Conservation (phyloP, 37 sponge, comb jelly and placozoan species). For the Agelas oroides region DNA sequence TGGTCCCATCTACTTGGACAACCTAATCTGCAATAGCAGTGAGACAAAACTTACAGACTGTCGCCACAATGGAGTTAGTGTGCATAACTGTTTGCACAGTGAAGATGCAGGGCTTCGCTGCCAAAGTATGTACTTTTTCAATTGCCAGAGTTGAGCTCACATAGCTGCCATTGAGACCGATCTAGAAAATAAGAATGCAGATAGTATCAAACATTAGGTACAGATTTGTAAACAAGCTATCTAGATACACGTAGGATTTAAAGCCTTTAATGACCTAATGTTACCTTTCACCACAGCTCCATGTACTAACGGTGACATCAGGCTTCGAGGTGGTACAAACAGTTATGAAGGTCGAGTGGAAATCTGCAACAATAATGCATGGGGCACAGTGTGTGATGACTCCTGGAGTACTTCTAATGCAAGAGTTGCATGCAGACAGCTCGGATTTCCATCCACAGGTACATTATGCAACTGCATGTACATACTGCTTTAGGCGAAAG, state of each 20-base stretch:
- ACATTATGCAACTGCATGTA: neutral
- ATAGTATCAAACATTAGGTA: too few relatives aligned
- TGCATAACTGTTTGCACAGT: conserved; percentile 39
- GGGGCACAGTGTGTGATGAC: conserved; percentile 54
- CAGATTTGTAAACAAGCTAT: too few relatives aligned
- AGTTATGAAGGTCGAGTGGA: conserved; percentile 22
- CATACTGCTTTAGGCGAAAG: too few relatives aligned
- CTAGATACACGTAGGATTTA: too few relatives aligned
- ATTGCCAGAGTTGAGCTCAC: too few relatives aligned
- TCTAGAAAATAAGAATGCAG: too few relatives aligned
- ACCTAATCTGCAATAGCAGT: conserved; percentile 49
- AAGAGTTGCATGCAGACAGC: conserved; percentile 29
- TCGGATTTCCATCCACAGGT: conserved; percentile 12
- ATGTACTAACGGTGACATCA: conserved; percentile 13
- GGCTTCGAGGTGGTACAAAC: conserved; percentile 1
- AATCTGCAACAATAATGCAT: conserved; percentile 15
- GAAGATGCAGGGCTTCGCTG: conserved; percentile 71
- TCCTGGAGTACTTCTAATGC: conserved; percentile 37
- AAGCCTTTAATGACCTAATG: too few relatives aligned
- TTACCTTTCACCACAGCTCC: too few relatives aligned
- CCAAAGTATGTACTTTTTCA: conserved; percentile 16
- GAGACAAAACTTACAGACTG: conserved; percentile 58
- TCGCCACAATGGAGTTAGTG: conserved; percentile 19
- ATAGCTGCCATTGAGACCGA: too few relatives aligned
- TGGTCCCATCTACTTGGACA: conserved; percentile 68